Conservation (phyloP, 2,113 vertebrate species). For the Athene cunicularia region DNA sequence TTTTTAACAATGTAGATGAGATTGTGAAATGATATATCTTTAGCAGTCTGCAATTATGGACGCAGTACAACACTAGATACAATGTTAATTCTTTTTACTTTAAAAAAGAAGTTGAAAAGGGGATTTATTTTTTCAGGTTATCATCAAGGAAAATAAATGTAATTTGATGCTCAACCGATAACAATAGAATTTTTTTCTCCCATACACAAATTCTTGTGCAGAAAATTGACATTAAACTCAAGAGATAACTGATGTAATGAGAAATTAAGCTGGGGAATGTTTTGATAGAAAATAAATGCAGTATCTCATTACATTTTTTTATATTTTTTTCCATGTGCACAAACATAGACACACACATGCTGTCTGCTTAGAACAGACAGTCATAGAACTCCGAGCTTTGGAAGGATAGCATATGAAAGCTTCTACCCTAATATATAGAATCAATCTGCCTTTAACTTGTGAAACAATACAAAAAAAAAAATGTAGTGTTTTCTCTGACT, state of each 20-base stretch:
- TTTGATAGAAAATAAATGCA: background rate
- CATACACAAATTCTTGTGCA: background rate
- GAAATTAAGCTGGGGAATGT: background rate
- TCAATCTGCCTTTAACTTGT: background rate
- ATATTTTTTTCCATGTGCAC: background rate
- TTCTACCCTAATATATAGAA: background rate
- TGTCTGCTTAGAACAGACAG: background rate
- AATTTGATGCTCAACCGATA: background rate
- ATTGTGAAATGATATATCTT: background rate
- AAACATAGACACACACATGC: background rate
- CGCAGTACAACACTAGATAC: background rate
- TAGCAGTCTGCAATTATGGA: background rate
- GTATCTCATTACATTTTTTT: background rate
- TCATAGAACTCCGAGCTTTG: background rate
- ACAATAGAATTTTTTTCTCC: background rate
- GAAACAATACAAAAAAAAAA: background rate
- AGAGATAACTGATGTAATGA: background rate
- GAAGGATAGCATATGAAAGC: background rate
- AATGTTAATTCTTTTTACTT: background rate
- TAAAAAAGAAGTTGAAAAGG: background rate
- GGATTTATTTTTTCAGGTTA: background rate
- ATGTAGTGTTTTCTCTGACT: background rate
- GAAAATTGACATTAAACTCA: background rate
- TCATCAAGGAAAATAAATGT: background rate
- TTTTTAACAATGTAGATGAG: conserved; percentile 3